Base-by-base conservation (phyloP, 2,797 vertebrate species). In the Eupleurogrammus muticus region DNA sequence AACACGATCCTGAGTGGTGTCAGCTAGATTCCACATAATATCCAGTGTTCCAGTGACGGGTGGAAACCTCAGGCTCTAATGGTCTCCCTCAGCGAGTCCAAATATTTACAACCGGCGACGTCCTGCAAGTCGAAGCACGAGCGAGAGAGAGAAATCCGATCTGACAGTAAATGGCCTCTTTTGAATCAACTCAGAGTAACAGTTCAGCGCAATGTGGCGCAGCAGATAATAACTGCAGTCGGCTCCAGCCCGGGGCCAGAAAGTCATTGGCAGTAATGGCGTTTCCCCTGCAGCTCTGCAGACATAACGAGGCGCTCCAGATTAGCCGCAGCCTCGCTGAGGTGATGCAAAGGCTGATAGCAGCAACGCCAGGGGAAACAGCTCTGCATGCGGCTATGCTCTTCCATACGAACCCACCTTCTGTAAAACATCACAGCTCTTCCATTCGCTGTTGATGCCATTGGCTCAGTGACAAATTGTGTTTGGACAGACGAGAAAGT, bases 71-170 rank as follows among this genome's bases (percentile, higher is more conserved):
- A 42, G 38, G 21, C 58, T 42, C 28, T 24, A 47, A 57, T 24
- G 4, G 3, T 58, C n/a, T 53, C 6, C 28, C 32, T 14, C 36
- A 28, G 17, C 21, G 12, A 1, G 1, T 56, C 24, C 32, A 48
- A 38, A 2, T 66, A n/a, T 61, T 28, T 24, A 68, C 11, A 64
- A n/a, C 20, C 8, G 44, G 34, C 35, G 28, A 69, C 4, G 35
- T 40, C 16, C 32, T 70, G 60, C 66, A 77, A 49, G 74, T 63
- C 38, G 14, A 21, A 69, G 42, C 79, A 59, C 60, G 69, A 59
- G 4, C n/a, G n/a, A n/a, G n/a, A n/a, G 69, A 59, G 2, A 42
- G 47, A 61, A 76, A 67, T 44, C 9, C 10, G 67, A 63, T 42
- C 63, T 32, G 47, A 59, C 47, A 35, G 34, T 28, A 16, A 12